Conservation (phyloP, 2,113 vertebrate genomes). For the Erythrocebus patas region DNA sequence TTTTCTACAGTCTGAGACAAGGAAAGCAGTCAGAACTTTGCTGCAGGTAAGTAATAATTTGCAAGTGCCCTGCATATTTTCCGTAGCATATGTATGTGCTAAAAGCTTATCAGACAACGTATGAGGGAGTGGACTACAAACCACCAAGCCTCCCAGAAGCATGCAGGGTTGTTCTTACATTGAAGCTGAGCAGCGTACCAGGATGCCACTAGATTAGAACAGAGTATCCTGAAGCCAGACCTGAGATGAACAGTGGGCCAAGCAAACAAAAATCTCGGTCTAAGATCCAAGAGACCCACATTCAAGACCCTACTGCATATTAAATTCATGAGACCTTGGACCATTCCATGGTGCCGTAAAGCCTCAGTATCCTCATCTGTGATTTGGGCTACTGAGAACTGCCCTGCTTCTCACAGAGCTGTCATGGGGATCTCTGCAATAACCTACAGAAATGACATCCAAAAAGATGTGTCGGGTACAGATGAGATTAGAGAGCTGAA, state of each 20-base stretch:
- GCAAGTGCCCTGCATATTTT: neutral
- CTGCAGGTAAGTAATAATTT: rapidly evolving
- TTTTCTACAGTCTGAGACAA: neutral
- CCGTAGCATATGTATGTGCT: rapidly evolving
- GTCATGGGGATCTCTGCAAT: rapidly evolving
- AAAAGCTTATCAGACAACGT: rapidly evolving
- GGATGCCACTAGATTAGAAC: neutral
- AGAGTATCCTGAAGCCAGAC: neutral
- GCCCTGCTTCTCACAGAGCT: rapidly evolving
- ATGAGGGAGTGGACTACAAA: rapidly evolving
- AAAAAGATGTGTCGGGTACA: rapidly evolving
- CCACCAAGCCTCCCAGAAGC: rapidly evolving
- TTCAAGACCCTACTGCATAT: neutral
- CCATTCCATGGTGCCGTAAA: neutral
- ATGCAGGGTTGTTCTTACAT: rapidly evolving
- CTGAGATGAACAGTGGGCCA: no score
- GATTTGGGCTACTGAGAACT: rapidly evolving
- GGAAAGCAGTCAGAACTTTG: neutral
- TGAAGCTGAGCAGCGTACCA: rapidly evolving
- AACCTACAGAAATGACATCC: rapidly evolving
- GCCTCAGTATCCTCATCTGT: rapidly evolving
- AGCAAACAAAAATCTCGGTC: neutral
- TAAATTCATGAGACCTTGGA: rapidly evolving
- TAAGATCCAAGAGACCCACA: neutral
- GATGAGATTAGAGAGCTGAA: rapidly evolving